Conservation (phyloP, 2,113 vertebrate species). For the Lepisosteus osseus region DNA sequence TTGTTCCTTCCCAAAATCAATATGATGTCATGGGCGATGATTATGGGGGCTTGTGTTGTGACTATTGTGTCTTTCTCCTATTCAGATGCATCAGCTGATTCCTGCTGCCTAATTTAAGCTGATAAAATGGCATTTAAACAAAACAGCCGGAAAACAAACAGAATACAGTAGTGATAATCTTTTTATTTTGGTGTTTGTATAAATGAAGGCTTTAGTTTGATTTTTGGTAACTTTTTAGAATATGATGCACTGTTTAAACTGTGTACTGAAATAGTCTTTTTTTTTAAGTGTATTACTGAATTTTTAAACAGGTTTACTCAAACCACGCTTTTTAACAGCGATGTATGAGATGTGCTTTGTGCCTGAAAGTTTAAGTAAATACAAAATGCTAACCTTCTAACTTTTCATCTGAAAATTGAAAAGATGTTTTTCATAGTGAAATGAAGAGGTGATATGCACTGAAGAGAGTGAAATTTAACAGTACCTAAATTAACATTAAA, state of each 20-base stretch:
- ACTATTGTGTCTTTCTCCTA: conserved; percentile 46
- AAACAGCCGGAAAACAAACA: conserved; percentile 38
- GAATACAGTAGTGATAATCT: not conserved
- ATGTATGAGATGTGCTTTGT: too few relatives aligned
- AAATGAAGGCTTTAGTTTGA: conserved; percentile 11
- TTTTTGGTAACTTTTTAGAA: conserved; percentile 3
- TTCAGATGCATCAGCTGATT: conserved; percentile 47
- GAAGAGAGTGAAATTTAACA: too few relatives aligned
- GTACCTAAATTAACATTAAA: not conserved
- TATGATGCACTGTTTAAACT: not conserved
- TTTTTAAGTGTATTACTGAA: not conserved
- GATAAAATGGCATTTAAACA: conserved; percentile 31
- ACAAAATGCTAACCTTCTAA: too few relatives aligned
- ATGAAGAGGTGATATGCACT: too few relatives aligned
- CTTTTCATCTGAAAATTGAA: too few relatives aligned
- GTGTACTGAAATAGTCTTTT: not conserved
- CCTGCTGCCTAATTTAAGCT: conserved; percentile 40
- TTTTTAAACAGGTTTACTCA: too few relatives aligned
- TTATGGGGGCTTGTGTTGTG: conserved; percentile 63
- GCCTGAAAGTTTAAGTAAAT: too few relatives aligned
- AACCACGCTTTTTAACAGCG: too few relatives aligned
- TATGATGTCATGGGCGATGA: conserved; percentile 60
- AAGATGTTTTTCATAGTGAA: too few relatives aligned
- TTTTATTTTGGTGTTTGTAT: not conserved
- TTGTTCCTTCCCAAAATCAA: conserved; percentile 74